Evolutionary conservation across 1,140 invertebrate genomes (phyloP).

Genomic region (Drosophila trapezifrons): DNA sequence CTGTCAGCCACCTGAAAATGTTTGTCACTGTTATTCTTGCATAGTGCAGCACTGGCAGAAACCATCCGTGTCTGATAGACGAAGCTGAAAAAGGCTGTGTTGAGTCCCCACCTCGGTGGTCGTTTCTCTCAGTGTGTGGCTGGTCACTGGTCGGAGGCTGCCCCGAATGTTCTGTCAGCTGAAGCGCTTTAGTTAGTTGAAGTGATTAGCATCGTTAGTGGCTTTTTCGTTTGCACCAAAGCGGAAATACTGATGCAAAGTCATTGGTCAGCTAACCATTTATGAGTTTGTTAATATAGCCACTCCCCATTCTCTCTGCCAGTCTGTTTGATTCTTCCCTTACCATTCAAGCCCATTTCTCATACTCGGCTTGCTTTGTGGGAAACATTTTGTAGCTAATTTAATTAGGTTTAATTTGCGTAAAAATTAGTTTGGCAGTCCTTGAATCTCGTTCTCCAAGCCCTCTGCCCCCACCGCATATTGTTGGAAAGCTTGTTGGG

Average conservation of each 20-base stretch:
- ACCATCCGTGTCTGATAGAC: neutral
- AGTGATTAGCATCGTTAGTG: conserved; percentile 80
- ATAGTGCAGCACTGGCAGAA: conserved; percentile 19
- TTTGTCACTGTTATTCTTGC: conserved; percentile 52
- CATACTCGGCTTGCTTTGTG: conserved; percentile 34
- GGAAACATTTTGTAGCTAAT: conserved; percentile 51
- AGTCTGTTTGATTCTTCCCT: neutral
- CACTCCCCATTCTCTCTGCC: conserved; percentile 7
- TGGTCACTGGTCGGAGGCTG: conserved; percentile 23
- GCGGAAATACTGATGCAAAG: conserved; percentile 71
- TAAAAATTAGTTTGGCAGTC: conserved; percentile 40
- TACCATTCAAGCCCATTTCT: neutral
- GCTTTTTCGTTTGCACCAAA: conserved; percentile 74
- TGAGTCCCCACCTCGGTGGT: neutral
- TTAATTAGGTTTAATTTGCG: conserved; percentile 61
- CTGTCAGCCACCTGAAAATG: conserved; percentile 72
- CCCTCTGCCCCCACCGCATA: neutral
- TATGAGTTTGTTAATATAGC: conserved; percentile 46
- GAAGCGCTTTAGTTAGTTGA: conserved; percentile 79
- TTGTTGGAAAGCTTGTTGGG: conserved; percentile 10
- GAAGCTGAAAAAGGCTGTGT: neutral
- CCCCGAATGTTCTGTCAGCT: conserved; percentile 51
- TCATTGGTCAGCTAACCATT: conserved; percentile 63
- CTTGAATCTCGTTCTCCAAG: conserved; percentile 21
- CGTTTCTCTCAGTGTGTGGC: conserved; percentile 27